A percentile compares a stretch with the other conserved stretches of the same genome.
phyloP scores from a whole-genome alignment of 2,797 vertebrate genomes.

The Oryzias dopingdopingensis region DNA sequence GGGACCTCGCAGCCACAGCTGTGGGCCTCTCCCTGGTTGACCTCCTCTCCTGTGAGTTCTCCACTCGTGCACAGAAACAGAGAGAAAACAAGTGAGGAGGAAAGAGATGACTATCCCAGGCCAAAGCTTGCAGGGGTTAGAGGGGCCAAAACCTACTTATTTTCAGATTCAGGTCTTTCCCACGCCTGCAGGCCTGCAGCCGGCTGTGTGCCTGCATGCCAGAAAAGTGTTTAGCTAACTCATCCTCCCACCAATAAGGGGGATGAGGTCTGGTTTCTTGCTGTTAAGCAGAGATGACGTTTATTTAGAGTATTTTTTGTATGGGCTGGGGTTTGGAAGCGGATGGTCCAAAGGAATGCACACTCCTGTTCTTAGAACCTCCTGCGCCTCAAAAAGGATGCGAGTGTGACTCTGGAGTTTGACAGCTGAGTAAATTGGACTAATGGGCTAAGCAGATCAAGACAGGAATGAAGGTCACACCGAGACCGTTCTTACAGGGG shows the following conservation, averaged over 20 bases:
- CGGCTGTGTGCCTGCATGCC: conserved; percentile 63
- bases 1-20: conserved; percentile 69
- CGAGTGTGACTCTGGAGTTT: conserved; percentile 55
- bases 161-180: conserved; percentile 76
- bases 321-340: conserved; percentile 46
- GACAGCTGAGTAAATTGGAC: conserved; percentile 72
- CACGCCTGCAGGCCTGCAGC: conserved; percentile 75
- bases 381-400: conserved; percentile 42
- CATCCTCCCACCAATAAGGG: conserved; percentile 51
- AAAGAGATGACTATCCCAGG: conserved; percentile 54
- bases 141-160: conserved; percentile 73
- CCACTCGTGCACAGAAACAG: conserved; percentile 46
- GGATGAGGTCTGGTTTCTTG: conserved; percentile 42
- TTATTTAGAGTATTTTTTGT: conserved; percentile 62
- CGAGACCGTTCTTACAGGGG: conserved; percentile 36
- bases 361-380: conserved; percentile 49
- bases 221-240: conserved; percentile 72
- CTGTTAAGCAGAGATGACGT: conserved; percentile 47
- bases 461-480: conserved; percentile 56
- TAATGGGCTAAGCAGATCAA: conserved; percentile 61
- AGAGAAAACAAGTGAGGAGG: conserved; percentile 61
- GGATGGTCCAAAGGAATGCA: conserved; percentile 49
- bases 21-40: conserved; percentile 72
- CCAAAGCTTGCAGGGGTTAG: conserved; percentile 70
- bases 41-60: conserved; percentile 68